Conservation (phyloP, 2,888 invertebrate genomes). For the Drosophila parthenogenetica region DNA sequence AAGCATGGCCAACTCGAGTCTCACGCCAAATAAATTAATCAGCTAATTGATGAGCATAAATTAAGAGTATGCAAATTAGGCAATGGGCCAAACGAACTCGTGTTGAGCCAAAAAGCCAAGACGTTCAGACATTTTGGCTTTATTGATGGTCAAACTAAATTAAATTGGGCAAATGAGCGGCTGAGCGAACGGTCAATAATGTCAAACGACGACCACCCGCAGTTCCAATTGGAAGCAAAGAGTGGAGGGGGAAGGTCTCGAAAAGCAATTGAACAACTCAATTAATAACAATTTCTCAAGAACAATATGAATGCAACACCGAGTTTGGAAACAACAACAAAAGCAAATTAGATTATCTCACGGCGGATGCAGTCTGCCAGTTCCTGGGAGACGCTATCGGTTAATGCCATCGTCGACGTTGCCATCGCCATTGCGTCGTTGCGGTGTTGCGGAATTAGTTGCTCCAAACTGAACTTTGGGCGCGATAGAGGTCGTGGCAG, state of each 20-base stretch:
- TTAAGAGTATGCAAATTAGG: constrained; percentile 70
- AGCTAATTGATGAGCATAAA: constrained; percentile 79
- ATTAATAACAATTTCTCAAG: constrained; percentile 85
- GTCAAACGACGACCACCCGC: constrained; percentile 34
- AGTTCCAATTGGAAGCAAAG: constrained; percentile 1
- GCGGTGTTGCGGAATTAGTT: constrained; percentile 68
- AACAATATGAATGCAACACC: constrained; percentile 73
- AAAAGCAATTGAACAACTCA: constrained; percentile 73
- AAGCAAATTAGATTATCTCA: constrained; percentile 69
- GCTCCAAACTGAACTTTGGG: constrained; percentile 60
- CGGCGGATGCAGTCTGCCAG: constrained; percentile 38
- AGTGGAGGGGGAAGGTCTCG: neutral
- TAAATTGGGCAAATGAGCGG: constrained; percentile 65
- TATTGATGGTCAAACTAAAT: constrained; percentile 71
- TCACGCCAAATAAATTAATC: constrained; percentile 78
- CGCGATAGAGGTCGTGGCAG: constrained; percentile 69
- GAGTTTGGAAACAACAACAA: constrained; percentile 28
- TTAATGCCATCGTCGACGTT: constrained; percentile 56
- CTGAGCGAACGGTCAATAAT: constrained; percentile 22
- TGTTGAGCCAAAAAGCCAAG: constrained; percentile 4
- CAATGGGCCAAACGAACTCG: constrained; percentile 35
- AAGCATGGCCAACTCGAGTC: constrained; percentile 46
- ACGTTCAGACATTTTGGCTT: constrained; percentile 21
- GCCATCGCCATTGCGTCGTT: constrained; percentile 11
- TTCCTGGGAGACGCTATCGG: constrained; percentile 52